A percentile compares a stretch with the other conserved stretches of the same genome.
These are phyloP conservation scores for Mythimna pallens DNA, from an alignment of 2,888 invertebrate species.

Conservation along the genomic window DNA sequence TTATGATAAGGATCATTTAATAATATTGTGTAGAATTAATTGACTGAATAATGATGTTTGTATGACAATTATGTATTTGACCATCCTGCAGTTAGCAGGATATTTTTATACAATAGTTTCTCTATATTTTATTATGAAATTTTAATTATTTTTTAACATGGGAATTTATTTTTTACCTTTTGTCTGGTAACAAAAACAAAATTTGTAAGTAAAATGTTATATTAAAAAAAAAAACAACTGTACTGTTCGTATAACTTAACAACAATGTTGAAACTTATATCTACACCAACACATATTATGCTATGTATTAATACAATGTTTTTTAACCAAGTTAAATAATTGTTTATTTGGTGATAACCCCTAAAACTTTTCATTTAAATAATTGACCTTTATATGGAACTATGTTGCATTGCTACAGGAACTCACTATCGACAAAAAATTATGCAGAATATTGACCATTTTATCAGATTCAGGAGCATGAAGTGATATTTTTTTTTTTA, in stretches of 20 bases:
- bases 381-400: conserved; percentile 52
- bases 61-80: conserved; percentile 10
- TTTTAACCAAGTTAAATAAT: conserved; percentile 38
- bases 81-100: not conserved
- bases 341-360: conserved; percentile 56
- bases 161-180: not conserved
- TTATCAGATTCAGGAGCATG: not conserved
- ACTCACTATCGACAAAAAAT: conserved; percentile 25
- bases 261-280: conserved; percentile 57
- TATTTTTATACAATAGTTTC: no score
- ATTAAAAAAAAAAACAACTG: conserved; percentile 61
- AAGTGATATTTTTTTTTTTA: not conserved
- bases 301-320: conserved; percentile 46
- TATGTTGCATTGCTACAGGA: conserved; percentile 31
- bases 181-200: conserved; percentile 42
- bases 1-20: conserved; percentile 14
- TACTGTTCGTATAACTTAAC: conserved; percentile 57
- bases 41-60: not conserved
- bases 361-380: conserved; percentile 45
- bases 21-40: not conserved
- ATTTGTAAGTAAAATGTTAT: conserved; percentile 59
- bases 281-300: conserved; percentile 43
- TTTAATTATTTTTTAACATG: no score
- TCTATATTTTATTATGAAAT: not conserved
- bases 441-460: conserved; percentile 2